Conservation (phyloP, 2,888 invertebrate species). For the Volucella inanis region DNA sequence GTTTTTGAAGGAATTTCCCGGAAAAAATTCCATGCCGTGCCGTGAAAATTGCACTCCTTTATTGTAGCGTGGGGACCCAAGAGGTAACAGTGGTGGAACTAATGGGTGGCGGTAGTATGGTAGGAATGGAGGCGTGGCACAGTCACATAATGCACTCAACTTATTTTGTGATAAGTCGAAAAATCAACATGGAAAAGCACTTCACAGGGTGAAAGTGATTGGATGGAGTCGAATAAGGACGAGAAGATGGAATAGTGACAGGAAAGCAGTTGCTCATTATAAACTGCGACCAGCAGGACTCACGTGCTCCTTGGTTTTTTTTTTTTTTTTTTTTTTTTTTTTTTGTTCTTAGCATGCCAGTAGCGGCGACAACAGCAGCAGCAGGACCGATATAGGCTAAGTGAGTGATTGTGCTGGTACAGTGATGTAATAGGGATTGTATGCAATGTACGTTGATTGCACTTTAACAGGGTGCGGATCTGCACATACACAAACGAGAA, state of each 20-base stretch:
- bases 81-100: not conserved
- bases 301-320: not conserved
- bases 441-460: constrained; percentile 62
- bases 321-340: too few relatives aligned
- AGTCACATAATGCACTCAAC: constrained; percentile 73
- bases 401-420: constrained; percentile 34
- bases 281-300: constrained; percentile 54
- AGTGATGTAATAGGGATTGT: constrained; percentile 61
- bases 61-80: not conserved
- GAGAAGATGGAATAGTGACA: constrained; percentile 20
- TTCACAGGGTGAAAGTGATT: constrained; percentile 60
- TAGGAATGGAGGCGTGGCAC: constrained; percentile 52
- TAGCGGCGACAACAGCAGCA: constrained; percentile 3
- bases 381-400: constrained; percentile 50
- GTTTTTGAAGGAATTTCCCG: constrained; percentile 19
- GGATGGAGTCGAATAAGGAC: not conserved
- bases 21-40: constrained; percentile 31
- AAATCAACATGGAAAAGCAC: constrained; percentile 75
- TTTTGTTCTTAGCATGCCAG: constrained; percentile 38
- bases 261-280: constrained; percentile 64
- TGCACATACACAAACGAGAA: not conserved
- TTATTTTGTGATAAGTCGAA: constrained; percentile 74
- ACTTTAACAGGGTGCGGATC: constrained; percentile 69
- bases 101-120: not conserved
- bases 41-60: constrained; percentile 11